phyloP scores from a whole-genome alignment of 2,888 invertebrate species.

The Spialia ferax region DNA sequence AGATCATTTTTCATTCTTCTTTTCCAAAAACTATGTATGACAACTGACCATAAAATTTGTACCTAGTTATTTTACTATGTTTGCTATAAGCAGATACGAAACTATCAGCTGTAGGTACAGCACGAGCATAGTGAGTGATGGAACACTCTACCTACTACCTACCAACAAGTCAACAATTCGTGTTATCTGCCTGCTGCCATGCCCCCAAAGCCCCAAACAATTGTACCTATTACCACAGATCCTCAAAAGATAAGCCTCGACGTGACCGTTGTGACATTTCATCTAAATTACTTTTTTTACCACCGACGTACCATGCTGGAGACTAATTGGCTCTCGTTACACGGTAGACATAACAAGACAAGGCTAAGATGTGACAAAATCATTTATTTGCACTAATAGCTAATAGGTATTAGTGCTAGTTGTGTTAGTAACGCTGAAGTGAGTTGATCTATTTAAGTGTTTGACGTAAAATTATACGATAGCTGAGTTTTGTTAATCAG shows the following conservation, averaged over 20 bases:
- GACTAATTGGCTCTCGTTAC: conserved; percentile 58
- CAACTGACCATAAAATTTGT: too few relatives aligned
- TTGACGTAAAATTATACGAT: neutral
- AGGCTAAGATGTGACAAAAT: conserved; percentile 1
- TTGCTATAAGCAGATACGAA: too few relatives aligned
- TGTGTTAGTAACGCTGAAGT: too few relatives aligned
- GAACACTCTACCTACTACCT: neutral
- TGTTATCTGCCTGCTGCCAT: conserved; percentile 52
- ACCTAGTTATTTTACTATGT: too few relatives aligned
- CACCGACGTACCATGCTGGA: conserved; percentile 39
- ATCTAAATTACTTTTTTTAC: conserved; percentile 35
- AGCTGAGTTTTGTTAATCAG: neutral
- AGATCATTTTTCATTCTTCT: too few relatives aligned
- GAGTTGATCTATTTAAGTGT: too few relatives aligned
- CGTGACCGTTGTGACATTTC: conserved; percentile 56
- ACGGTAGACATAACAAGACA: neutral
- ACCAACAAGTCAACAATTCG: neutral
- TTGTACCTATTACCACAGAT: conserved; percentile 63
- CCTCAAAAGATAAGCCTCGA: conserved; percentile 55
- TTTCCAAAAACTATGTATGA: too few relatives aligned
- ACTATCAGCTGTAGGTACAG: too few relatives aligned
- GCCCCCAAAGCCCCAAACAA: conserved; percentile 45
- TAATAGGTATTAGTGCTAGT: neutral
- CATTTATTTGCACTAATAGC: conserved; percentile 2
- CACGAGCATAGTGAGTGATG: neutral